These are phyloP conservation scores for Zeuzera pyrina DNA, from an alignment of 2,888 invertebrate species.

Conservation along the genomic window DNA sequence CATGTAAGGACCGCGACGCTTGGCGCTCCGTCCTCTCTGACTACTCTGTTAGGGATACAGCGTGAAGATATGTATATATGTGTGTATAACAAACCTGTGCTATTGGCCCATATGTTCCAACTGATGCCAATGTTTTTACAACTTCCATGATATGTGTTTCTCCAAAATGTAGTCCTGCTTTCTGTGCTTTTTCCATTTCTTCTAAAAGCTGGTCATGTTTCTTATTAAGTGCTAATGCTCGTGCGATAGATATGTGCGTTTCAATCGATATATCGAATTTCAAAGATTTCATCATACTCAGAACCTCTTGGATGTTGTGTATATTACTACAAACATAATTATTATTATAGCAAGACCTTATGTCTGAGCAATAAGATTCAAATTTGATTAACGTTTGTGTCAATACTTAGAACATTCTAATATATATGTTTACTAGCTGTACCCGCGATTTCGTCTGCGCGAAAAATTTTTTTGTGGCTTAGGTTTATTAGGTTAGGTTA, in stretches of 20 bases:
- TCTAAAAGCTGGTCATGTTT: conserved; percentile 35
- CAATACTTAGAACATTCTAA: background rate
- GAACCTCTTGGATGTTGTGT: conserved; percentile 56
- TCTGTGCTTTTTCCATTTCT: conserved; percentile 37
- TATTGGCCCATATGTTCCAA: conserved; percentile 32
- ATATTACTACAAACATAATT: conserved; percentile 43
- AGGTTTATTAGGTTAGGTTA: background rate
- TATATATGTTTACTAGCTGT: too few relatives aligned
- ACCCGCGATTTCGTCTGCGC: too few relatives aligned
- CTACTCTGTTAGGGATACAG: background rate
- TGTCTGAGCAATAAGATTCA: too few relatives aligned
- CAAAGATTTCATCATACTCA: conserved; percentile 73
- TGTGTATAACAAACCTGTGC: conserved; percentile 29
- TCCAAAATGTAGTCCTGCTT: conserved; percentile 36
- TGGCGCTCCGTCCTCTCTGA: too few relatives aligned
- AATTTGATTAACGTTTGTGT: too few relatives aligned
- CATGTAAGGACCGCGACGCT: too few relatives aligned
- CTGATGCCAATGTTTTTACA: conserved; percentile 45
- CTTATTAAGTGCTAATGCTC: conserved; percentile 63
- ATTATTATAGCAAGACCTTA: background rate
- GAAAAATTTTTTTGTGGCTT: background rate
- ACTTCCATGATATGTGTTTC: conserved; percentile 64
- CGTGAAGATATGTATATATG: background rate
- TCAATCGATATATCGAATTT: conserved; percentile 56
- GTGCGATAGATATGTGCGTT: conserved; percentile 64